Percentiles rank a stretch among this genome's conserved stretches.
Evolutionary conservation across 2,888 invertebrate species (phyloP).

Genomic region (Synergus laeviventris): DNA sequence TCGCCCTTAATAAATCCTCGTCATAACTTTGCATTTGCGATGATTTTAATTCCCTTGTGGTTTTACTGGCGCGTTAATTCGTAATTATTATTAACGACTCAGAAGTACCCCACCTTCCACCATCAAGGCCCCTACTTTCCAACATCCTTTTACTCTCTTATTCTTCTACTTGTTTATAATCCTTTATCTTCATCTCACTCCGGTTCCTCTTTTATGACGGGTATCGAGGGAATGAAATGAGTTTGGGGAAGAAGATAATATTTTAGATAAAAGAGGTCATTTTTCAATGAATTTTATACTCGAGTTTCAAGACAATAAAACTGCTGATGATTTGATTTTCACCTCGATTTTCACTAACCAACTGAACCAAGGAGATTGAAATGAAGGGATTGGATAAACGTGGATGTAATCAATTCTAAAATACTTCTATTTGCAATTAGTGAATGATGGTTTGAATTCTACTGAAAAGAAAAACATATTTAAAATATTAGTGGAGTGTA

Average conservation of each 20-base stretch:
- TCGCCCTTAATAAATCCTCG: conserved; percentile 69
- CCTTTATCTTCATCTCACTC: conserved; percentile 39
- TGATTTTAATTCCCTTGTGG: conserved; percentile 71
- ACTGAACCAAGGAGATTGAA: conserved; percentile 6
- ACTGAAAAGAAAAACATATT: no score
- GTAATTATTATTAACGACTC: conserved; percentile 74
- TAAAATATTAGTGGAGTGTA: no score
- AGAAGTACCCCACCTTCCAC: conserved; percentile 48
- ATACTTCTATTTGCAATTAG: not conserved
- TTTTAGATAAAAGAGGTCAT: not conserved
- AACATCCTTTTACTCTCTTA: conserved; percentile 45
- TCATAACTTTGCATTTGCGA: conserved; percentile 71
- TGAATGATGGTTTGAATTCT: no score
- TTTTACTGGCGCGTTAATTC: conserved; percentile 70
- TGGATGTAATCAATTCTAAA: conserved; percentile 15
- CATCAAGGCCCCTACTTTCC: conserved; percentile 44
- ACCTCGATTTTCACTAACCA: no score
- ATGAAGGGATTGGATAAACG: conserved; percentile 5
- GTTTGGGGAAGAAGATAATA: not conserved
- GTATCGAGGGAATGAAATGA: not conserved
- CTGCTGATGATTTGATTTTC: not conserved
- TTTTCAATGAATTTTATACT: not conserved
- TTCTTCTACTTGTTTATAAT: conserved; percentile 43
- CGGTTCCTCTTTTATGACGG: conserved; percentile 1
- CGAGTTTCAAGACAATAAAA: not conserved